Base-by-base conservation (phyloP, 2,888 invertebrate species). In the Nemotelus pantherinus region DNA sequence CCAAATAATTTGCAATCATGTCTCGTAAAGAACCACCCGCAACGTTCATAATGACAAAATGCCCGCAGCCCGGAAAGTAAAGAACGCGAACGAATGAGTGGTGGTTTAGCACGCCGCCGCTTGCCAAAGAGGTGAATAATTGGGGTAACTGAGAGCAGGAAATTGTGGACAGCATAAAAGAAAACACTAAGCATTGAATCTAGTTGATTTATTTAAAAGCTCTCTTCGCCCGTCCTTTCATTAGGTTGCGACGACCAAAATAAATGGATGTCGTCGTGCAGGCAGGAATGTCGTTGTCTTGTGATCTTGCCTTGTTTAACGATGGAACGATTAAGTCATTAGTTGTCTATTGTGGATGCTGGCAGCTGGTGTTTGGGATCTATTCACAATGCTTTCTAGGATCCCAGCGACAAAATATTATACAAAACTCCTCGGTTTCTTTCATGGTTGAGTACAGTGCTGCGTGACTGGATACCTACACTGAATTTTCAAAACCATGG, bases 271-370 rank as follows among this genome's bases (percentile, higher is more conserved):
- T 75, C 65, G 48, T 55, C 45, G 64, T 55, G 9, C 25, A 50
- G 55, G 65, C 60, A 41, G 41, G 45, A 58, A 72, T 77, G 44
- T 55, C 55, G 41, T 55, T 53, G 7, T 65, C 78, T 55, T 55
- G 57, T 58, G 71, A 77, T 67, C 67, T 68, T 55, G 74, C 64
- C 77, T 67, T 76, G 74, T 77, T 79, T 79, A 79, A 79, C 78
- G 79, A 79, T 76, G 68, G 76, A 65, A 67, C 78, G 78, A 79
- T 79, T 79, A 79, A 79, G 77, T 79, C 79, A 79, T 79, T 79
- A 79, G 79, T 79, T 77, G 76, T 77, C 79, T 77, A 79, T 79
- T 79, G 79, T 79, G 77, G 57, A 76, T 70, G 77, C 76, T 60
- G 47, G 60, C 74, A 74, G 74, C 74, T 74, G 74, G 48, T 74